Evolutionary conservation across 2,113 vertebrate genomes (phyloP).

Genomic region (Anhinga rufa): DNA sequence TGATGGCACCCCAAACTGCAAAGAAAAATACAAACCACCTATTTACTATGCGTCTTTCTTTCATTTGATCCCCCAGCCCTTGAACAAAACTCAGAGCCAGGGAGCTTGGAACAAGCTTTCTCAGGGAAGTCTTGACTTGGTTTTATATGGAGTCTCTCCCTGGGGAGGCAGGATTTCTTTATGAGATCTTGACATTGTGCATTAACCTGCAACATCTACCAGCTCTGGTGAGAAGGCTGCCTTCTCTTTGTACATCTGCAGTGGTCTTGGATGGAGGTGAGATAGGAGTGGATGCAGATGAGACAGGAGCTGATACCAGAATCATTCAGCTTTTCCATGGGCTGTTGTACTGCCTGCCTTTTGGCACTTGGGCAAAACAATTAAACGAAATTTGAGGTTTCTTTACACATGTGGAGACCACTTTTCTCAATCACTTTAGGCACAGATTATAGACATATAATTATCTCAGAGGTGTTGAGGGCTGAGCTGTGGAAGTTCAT

Average conservation of each 20-base stretch:
- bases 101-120: background rate
- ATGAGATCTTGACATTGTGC: background rate
- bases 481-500: background rate
- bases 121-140: background rate
- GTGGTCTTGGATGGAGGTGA: background rate
- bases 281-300: no score
- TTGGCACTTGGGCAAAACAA: background rate
- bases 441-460: background rate
- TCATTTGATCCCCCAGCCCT: background rate
- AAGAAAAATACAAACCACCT: background rate
- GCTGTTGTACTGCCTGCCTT: background rate
- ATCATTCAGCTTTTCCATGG: background rate
- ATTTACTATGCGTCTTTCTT: background rate
- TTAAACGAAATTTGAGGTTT: background rate
- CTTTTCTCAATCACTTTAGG: background rate
- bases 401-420: background rate
- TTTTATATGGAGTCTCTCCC: background rate
- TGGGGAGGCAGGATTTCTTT: background rate
- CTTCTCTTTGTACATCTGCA: background rate
- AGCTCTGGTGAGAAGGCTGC: background rate
- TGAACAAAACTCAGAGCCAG: background rate
- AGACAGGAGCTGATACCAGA: background rate
- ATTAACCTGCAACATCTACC: background rate
- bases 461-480: background rate
- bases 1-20: slow-evolving; percentile 87